Evolutionary conservation across 2,797 vertebrate species (phyloP).

Genomic region (Mallotus villosus): DNA sequence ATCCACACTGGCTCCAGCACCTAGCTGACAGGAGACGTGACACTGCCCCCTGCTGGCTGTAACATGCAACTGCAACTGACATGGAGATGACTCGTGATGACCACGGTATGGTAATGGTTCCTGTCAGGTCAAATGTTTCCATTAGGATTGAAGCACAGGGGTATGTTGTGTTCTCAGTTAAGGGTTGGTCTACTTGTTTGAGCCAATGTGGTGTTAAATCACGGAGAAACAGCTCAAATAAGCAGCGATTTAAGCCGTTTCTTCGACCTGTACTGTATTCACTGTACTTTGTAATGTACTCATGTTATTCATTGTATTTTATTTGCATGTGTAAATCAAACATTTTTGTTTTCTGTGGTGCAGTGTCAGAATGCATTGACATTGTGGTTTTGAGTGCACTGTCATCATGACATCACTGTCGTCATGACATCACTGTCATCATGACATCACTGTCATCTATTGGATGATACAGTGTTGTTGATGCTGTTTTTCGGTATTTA

Average conservation of each 20-base stretch:
- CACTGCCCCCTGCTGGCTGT: slow-evolving; percentile 58
- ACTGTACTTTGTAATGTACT: slow-evolving; percentile 34
- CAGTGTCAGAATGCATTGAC: slow-evolving; percentile 7
- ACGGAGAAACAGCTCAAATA: slow-evolving; percentile 60
- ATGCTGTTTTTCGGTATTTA: not conserved
- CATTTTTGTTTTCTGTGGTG: slow-evolving; percentile 33
- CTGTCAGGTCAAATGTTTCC: slow-evolving; percentile 64
- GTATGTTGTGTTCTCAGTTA: slow-evolving; percentile 41
- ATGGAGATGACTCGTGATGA: not conserved
- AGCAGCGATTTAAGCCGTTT: slow-evolving; percentile 68
- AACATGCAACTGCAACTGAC: slow-evolving; percentile 48
- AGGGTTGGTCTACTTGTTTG: slow-evolving; percentile 32
- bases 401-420: slow-evolving; percentile 8
- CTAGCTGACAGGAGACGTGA: slow-evolving; percentile 46
- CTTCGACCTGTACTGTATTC: slow-evolving; percentile 45
- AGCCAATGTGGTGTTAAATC: slow-evolving; percentile 51
- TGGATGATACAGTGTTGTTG: too few relatives aligned
- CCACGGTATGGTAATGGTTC: slow-evolving; percentile 35
- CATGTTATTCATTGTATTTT: slow-evolving; percentile 12
- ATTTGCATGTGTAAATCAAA: slow-evolving; percentile 41
- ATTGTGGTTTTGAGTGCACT: not conserved
- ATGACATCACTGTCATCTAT: too few relatives aligned
- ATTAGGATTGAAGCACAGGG: slow-evolving; percentile 19
- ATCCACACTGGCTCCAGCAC: slow-evolving; percentile 37
- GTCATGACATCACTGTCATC: too few relatives aligned